phyloP scores from a whole-genome alignment of 2,113 vertebrate species.

The Melanerpes aurifrons region DNA sequence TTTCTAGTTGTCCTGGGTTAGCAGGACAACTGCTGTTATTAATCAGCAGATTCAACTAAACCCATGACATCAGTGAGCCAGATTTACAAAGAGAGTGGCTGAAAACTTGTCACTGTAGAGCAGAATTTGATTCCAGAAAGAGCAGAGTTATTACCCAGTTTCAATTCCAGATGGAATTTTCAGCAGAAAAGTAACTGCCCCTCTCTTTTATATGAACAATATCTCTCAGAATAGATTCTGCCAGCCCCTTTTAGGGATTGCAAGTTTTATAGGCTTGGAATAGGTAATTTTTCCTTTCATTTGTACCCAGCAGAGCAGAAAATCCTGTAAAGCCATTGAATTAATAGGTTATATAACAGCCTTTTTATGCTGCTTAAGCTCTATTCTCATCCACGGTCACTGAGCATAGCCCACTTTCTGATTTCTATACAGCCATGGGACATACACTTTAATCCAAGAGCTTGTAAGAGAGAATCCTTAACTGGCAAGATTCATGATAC shows the following conservation, averaged over 20 bases:
- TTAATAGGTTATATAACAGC: conserved; percentile 46
- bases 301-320: conserved; percentile 56
- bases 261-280: conserved; percentile 20
- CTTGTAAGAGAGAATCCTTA: neutral
- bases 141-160: neutral
- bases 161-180: conserved; percentile 38
- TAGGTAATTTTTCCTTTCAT: conserved; percentile 53
- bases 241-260: neutral
- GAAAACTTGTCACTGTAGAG: neutral
- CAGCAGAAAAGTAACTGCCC: neutral
- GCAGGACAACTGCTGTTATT: too few species aligned
- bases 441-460: neutral
- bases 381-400: neutral
- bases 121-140: neutral
- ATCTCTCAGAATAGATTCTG: conserved; percentile 35
- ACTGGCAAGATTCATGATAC: neutral
- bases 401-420: neutral
- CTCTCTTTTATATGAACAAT: neutral
- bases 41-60: too few species aligned
- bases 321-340: conserved; percentile 23
- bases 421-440: neutral
- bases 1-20: neutral
- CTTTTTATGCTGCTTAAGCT: neutral
- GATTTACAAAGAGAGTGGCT: neutral
- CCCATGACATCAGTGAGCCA: neutral